These are phyloP conservation scores for Cervus canadensis DNA, from an alignment of 2,113 vertebrate genomes.

Conservation along the genomic window DNA sequence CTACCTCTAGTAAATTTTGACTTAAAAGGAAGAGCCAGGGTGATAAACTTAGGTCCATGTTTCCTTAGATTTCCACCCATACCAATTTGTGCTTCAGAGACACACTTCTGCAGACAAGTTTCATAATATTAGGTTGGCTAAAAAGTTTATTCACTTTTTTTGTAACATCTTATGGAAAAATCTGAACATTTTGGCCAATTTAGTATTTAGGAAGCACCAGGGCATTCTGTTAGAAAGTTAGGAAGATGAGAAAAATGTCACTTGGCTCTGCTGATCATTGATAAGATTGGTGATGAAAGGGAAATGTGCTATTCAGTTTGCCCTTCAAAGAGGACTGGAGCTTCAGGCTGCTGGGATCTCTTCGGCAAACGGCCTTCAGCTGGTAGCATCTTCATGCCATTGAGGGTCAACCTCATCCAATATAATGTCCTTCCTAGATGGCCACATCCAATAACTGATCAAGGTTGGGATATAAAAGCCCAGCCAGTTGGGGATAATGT, in stretches of 20 bases:
- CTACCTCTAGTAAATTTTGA: not conserved
- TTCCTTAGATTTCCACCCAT: not conserved
- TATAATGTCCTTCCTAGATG: not conserved
- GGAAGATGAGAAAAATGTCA: not conserved
- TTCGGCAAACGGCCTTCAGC: not conserved
- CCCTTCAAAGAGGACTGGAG: not conserved
- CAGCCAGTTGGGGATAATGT: not conserved
- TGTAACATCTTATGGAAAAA: not conserved
- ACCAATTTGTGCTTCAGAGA: not conserved
- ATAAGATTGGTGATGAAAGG: not conserved
- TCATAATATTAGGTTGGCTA: not conserved
- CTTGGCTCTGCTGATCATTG: not conserved
- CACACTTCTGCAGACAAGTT: not conserved
- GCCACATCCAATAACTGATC: not conserved
- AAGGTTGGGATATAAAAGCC: not conserved
- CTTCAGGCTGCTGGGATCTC: not conserved
- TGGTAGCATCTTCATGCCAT: not conserved
- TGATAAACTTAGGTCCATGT: not conserved
- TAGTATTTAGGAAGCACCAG: not conserved
- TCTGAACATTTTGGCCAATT: not conserved
- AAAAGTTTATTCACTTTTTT: not conserved
- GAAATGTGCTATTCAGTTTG: not conserved
- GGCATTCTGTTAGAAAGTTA: not conserved
- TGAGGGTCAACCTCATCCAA: not conserved
- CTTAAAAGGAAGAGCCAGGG: not conserved